Base-by-base conservation (phyloP, 2,888 invertebrate genomes). In the Synanthedon tipuliformis region DNA sequence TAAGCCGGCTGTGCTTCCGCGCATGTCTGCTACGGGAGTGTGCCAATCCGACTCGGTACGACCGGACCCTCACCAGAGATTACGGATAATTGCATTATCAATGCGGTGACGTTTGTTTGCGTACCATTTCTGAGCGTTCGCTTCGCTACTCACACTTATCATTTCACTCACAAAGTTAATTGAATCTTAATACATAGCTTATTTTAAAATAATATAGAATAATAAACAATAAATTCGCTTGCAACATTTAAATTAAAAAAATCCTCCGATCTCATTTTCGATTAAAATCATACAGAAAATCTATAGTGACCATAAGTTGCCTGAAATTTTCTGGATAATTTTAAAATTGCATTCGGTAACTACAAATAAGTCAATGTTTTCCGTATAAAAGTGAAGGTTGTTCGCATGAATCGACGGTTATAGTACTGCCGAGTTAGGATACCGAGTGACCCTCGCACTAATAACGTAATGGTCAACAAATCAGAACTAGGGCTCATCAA, bases 1-100 rank as follows among this genome's bases (percentile, higher is more conserved):
- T 65, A 92, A 86, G 54, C 92, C 92, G 66, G 90, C 91, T 61
- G 89, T 90, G 80, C 92, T 91, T 68, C 91, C 91, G 69, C 92
- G 90, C 90, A 93, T 90, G 78, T 75, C 45, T 45, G 45, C 45
- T 45, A 45, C 45, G 45, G n/a, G 45, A 45, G 45, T 45, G 45
- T 15, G 45, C 7, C 34, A 34, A 34, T 34, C 34, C 34, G 66
- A 68, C 65, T 66, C 13, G 15, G 13, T 13, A 12, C 45, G 7
- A 45, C 13, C 64, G 65, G 67, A 63, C 67, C 71, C 64, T 63
- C 65, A 61, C 67, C 62, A 66, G 71, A 71, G 72, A 75, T 75
- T 75, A 72, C 72, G 61, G 62, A 68, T 82, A 83, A 85, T 85
- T 81, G 79, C 75, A 84, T 83, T 85, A 84, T 85, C 80, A 67